phyloP scores from a whole-genome alignment of 2,113 vertebrate genomes.

The Steatornis caripensis region DNA sequence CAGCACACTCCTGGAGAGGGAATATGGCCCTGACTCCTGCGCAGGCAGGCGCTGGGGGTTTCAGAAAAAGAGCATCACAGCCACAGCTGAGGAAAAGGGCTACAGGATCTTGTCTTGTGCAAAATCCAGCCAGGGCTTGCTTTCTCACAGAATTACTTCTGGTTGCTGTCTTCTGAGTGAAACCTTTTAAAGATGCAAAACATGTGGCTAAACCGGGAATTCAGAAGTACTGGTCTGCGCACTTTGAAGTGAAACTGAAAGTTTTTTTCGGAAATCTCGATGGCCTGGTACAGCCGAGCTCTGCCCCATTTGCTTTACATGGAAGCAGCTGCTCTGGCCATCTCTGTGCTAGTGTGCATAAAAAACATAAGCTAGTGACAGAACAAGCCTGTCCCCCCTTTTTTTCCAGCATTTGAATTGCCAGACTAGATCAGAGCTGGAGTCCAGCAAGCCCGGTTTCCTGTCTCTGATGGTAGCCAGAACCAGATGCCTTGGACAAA shows the following conservation, averaged over 20 bases:
- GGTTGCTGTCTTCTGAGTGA: background rate
- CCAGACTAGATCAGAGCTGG: background rate
- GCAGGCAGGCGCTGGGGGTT: accelerated
- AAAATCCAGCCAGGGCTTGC: background rate
- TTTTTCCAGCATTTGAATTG: background rate
- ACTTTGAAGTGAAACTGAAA: slow-evolving; percentile 5
- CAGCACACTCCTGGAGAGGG: background rate
- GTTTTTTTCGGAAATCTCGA: background rate
- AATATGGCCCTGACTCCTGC: background rate
- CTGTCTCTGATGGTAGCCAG: slow-evolving; percentile 8
- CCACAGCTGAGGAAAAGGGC: background rate
- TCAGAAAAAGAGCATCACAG: background rate
- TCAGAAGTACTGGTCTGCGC: background rate
- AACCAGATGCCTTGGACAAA: background rate
- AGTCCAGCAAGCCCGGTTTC: background rate
- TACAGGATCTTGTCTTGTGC: background rate
- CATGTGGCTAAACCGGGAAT: background rate
- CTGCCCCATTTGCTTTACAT: accelerated
- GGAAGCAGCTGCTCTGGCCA: background rate
- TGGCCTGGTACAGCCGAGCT: background rate
- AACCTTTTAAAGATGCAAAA: slow-evolving; percentile 39
- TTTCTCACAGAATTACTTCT: background rate
- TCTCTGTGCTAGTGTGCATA: background rate
- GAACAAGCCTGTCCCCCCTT: background rate
- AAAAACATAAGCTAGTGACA: background rate